A percentile compares a stretch with the other conserved stretches of the same genome.
Evolutionary conservation across 1,140 invertebrate species (phyloP).

Genomic region (Aradophagus sp.): DNA sequence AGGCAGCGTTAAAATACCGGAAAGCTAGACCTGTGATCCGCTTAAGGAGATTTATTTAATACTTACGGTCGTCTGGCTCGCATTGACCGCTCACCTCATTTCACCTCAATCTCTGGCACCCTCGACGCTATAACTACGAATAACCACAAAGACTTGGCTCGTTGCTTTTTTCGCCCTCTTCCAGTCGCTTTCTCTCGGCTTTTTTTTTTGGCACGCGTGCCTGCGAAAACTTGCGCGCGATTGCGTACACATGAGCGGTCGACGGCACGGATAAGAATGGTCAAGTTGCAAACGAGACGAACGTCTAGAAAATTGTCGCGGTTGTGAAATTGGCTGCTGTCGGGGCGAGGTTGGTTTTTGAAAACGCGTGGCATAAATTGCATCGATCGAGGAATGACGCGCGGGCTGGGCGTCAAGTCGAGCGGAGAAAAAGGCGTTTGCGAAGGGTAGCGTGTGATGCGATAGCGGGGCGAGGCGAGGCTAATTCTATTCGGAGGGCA

Average conservation of each 20-base stretch:
- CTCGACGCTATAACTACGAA: slow-evolving; percentile 43
- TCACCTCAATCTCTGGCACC: slow-evolving; percentile 56
- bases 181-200: slow-evolving; percentile 4
- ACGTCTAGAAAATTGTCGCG: too few relatives aligned
- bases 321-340: too few relatives aligned
- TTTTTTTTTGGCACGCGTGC: slow-evolving; percentile 25
- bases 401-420: too few relatives aligned
- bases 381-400: too few relatives aligned
- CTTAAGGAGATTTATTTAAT: slow-evolving; percentile 72
- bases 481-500: slow-evolving; percentile 44
- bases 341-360: too few relatives aligned
- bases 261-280: too few relatives aligned
- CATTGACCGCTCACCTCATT: slow-evolving; percentile 62
- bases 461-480: background rate
- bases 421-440: too few relatives aligned
- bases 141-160: slow-evolving; percentile 35
- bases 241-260: slow-evolving; percentile 21
- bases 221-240: slow-evolving; percentile 31
- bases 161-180: slow-evolving; percentile 16
- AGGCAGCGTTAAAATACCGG: slow-evolving; percentile 71
- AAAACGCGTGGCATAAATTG: too few relatives aligned
- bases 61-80: slow-evolving; percentile 67
- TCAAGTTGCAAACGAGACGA: too few relatives aligned
- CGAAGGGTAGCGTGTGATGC: too few relatives aligned
- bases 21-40: slow-evolving; percentile 69